Base-by-base conservation (phyloP, 1,140 invertebrate genomes). In the Penaeus indicus region DNA sequence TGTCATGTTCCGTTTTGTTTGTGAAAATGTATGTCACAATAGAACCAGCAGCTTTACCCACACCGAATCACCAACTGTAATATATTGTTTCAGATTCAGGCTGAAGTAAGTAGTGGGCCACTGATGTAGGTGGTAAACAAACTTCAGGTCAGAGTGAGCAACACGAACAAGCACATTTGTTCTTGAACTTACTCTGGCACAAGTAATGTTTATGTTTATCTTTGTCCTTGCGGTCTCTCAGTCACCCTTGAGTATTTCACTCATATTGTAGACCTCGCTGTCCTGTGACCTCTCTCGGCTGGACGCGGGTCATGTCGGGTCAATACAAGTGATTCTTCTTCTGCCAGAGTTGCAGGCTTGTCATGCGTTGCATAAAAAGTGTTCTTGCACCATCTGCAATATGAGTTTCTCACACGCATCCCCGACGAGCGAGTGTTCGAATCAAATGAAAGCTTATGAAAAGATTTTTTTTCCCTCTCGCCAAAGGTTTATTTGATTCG, bases 151-250 rank as follows among this genome's bases (percentile, higher is more conserved):
- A 88, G 87, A 88, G 81, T 88, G 87, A 84, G 87, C 87, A 88
- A 77, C 87, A 88, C 84, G 87, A 88, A 88, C 87, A 88, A 88
- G 69, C 82, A 88, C 81, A 78, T 88, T 88, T 88, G 87, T 88
- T 88, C 87, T 82, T 88, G 87, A 88, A 88, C 87, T 88, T 88
- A 88, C 87, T 88, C 87, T 88, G 87, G 87, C 87, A 88, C 87
- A 88, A 75, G 72, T 75, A 75, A 75, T 32, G 72, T 75, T 38
- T 75, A 27, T 75, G 27, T 75, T 75, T 27, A 87, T 78, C 82
- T 75, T 63, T 80, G 79, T 87, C 67, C 82, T 60, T 81, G 47
- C 77, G 82, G 81, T 75, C 81, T 84, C 69, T 62, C 82, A 54
- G 54, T 84, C 81, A 84, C 81, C 61, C 87, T 78, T 67, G 47